Base-by-base conservation (phyloP, 2,113 vertebrate species). In the Sarotherodon lohbergeri region DNA sequence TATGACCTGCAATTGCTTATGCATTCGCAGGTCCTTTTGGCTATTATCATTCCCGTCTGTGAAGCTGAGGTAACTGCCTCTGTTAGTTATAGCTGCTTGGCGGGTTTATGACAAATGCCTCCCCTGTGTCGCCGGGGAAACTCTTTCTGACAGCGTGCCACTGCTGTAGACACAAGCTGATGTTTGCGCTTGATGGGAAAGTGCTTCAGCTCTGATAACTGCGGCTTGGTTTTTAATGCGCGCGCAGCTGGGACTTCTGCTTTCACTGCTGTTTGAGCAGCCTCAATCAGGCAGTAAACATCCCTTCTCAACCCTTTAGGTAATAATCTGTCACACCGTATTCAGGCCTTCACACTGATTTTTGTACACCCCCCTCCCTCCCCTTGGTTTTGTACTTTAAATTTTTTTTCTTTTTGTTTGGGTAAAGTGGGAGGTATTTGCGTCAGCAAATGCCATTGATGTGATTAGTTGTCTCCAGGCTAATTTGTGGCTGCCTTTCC, bases 361-460 rank as follows among this genome's bases (percentile, higher is more conserved):
- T 17, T 10, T 5, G 22, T 8, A 55, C 13, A n/a, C n/a, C 86
- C 8, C 19, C 13, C 83, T 19, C 54, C 63, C 57, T 6, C 32
- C 8, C 82, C 24, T 50, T 52, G 3, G 29, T 89, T 73, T 73
- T 63, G n/a, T 29, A 52, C 48, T 86, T 83, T 41, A 1, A 52
- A 50, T 88, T 78, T 61, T 57, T 48, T 68, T 88, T 52, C 50
- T 41, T 68, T 73, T 46, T 73, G 8, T 73, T 55, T 80, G 43
- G 22, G 54, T 73, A 22, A 22, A 87, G 81, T 88, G 89, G 92
- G 93, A 85, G 86, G 90, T 88, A 83, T 94, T 90, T 90, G 59
- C 92, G 71, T 96, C 94, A 95, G 78, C 86, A 90, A 92, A 95
- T 92, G 91, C 90, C 91, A 93, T 88, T 90, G 86, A 88, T 93